Conservation (phyloP, 2,113 vertebrate species). For the Eurypyga helias region DNA sequence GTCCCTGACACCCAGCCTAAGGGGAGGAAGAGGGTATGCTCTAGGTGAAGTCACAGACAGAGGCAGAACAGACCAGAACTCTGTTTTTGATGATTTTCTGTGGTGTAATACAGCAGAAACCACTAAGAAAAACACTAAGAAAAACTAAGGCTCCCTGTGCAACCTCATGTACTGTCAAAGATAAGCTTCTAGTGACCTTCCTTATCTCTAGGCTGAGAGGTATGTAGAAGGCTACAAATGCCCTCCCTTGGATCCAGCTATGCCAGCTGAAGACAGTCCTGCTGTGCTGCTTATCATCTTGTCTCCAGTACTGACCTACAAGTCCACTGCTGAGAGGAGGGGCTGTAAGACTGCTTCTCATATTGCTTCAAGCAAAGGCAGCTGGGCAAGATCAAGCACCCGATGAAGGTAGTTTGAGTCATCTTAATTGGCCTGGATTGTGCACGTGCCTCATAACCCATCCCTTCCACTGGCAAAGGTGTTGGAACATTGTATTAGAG, state of each 20-base stretch:
- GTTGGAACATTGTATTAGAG: neutral
- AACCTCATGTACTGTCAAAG: neutral
- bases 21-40: neutral
- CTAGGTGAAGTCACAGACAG: neutral
- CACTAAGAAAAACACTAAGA: neutral
- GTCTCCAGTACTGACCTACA: neutral
- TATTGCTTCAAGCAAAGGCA: neutral
- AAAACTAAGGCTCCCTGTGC: neutral
- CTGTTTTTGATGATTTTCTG: neutral
- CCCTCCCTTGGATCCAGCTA: neutral
- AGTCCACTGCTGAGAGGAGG: neutral
- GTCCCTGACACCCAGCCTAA: neutral
- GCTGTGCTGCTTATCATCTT: neutral
- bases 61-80: neutral
- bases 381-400: neutral
- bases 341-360: neutral
- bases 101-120: neutral
- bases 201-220: neutral
- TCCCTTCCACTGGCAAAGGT: neutral
- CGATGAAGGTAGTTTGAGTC: neutral
- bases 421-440: neutral
- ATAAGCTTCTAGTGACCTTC: neutral
- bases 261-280: neutral
- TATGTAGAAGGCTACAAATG: neutral
- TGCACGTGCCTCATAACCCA: neutral